Conservation (phyloP, 1,140 invertebrate species). For the Aphelenchoides besseyi region DNA sequence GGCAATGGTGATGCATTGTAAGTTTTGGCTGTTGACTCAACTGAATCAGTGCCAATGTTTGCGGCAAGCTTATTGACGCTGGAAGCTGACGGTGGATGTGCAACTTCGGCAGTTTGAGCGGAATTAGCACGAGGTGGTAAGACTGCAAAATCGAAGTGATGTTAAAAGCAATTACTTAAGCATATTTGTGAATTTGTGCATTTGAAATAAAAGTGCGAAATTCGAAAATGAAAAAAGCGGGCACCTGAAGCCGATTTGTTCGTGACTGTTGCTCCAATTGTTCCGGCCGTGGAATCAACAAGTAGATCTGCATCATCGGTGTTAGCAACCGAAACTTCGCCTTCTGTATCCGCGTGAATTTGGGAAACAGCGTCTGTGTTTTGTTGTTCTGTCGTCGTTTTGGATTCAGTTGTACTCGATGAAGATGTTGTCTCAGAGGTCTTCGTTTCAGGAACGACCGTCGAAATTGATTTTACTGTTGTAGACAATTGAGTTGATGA, state of each 20-base stretch:
- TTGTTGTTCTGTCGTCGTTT: background rate
- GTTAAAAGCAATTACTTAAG: background rate
- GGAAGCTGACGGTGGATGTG: background rate
- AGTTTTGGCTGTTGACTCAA: background rate
- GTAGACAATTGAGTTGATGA: background rate
- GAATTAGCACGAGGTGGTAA: constrained; percentile 2
- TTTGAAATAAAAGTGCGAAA: too few relatives aligned
- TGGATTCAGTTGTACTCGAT: background rate
- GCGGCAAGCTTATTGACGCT: background rate
- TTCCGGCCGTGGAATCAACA: background rate
- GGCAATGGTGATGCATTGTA: constrained; percentile 31
- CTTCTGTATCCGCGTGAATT: background rate
- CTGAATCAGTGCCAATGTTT: background rate
- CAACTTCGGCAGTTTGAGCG: background rate
- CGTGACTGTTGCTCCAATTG: background rate
- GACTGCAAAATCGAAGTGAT: background rate
- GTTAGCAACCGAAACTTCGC: background rate
- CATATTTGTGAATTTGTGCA: background rate
- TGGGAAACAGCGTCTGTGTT: background rate
- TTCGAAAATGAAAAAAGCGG: too few relatives aligned
- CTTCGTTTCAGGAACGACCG: constrained; percentile 11
- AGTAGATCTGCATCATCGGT: background rate
- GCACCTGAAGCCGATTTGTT: background rate
- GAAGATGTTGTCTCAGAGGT: background rate
- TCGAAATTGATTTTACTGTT: background rate